A percentile compares a stretch with the other conserved stretches of the same genome.
Evolutionary conservation across 2,113 vertebrate species (phyloP).

Genomic region (Lates calcarifer): DNA sequence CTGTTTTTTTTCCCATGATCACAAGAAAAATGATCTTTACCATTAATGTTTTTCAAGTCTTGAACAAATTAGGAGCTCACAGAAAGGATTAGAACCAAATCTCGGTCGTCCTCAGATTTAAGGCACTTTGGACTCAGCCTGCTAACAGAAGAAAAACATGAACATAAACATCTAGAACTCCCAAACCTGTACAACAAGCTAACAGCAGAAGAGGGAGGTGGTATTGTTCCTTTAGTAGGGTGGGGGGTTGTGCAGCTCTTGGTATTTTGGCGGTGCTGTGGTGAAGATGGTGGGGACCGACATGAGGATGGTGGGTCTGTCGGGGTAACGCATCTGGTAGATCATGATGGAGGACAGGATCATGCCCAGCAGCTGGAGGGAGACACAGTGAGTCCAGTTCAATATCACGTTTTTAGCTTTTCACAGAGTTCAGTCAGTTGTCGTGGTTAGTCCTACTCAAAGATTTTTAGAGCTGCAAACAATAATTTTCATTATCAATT

Average conservation of each 20-base stretch:
- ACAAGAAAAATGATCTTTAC: no score
- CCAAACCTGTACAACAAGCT: background rate
- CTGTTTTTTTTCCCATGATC: no score
- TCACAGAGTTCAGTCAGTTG: no score
- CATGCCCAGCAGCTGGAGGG: conserved; percentile 66
- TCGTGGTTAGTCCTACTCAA: no score
- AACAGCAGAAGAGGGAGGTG: background rate
- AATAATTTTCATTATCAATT: no score
- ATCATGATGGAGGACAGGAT: conserved; percentile 67
- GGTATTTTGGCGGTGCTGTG: conserved; percentile 51
- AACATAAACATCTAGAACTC: background rate
- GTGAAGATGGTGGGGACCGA: conserved; percentile 50
- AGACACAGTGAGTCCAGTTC: background rate
- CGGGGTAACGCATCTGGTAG: conserved; percentile 55
- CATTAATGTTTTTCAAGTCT: no score
- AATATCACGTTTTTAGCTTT: background rate
- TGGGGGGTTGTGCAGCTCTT: conserved; percentile 64
- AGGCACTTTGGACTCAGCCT: conserved; percentile 12
- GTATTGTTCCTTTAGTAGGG: conserved; percentile 8
- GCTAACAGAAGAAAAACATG: background rate
- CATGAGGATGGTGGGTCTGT: conserved; percentile 18
- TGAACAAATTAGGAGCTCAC: no score
- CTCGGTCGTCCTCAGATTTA: no score
- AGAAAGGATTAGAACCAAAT: no score
- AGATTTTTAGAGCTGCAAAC: no score